phyloP scores from a whole-genome alignment of 2,113 vertebrate genomes.

The Burhinus oedicnemus region DNA sequence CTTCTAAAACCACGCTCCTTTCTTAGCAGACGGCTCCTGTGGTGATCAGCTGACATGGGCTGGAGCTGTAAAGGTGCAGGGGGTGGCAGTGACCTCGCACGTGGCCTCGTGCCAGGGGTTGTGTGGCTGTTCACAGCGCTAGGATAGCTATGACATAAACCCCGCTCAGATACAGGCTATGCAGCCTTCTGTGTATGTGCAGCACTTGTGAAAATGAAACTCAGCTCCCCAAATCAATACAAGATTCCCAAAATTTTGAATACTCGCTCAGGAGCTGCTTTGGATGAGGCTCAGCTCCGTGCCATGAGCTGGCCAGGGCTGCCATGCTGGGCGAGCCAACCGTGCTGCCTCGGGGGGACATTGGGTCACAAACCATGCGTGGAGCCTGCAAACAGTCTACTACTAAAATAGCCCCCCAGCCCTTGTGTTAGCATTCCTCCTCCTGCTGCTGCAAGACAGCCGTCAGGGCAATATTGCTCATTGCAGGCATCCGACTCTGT shows the following conservation, averaged over 20 bases:
- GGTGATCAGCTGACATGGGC: rapidly evolving
- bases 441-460: not conserved
- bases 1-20: not conserved
- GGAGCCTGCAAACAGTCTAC: not conserved
- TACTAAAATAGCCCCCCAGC: not conserved
- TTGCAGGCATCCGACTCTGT: not conserved
- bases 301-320: not conserved
- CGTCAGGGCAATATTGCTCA: not conserved
- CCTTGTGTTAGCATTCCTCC: not conserved
- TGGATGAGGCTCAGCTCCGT: not conserved
- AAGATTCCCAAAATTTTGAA: not conserved
- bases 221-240: not conserved
- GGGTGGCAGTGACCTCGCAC: not conserved
- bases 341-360: rapidly evolving
- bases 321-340: rapidly evolving
- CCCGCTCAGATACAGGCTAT: not conserved
- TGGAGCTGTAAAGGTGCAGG: not conserved
- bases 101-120: rapidly evolving
- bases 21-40: rapidly evolving
- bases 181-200: not conserved
- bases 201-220: not conserved
- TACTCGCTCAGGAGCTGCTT: not conserved
- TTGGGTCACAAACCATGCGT: rapidly evolving
- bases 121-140: rapidly evolving
- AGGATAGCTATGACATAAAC: rapidly evolving